Conservation (phyloP, 2,113 vertebrate species). For the Protobothrops mucrosquamatus region DNA sequence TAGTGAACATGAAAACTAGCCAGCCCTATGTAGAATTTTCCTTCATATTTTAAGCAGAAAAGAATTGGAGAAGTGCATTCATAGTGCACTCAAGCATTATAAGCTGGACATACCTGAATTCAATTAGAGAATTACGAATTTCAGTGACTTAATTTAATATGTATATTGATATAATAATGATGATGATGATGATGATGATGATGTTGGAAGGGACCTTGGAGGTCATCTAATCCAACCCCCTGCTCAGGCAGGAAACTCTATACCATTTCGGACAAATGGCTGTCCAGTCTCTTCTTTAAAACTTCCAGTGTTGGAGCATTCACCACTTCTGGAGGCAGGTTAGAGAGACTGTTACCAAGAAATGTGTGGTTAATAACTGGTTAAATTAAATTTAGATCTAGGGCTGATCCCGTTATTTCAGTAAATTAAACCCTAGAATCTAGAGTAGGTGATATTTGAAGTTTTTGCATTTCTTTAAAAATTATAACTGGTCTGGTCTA, state of each 20-base stretch:
- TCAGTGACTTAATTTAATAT: not conserved
- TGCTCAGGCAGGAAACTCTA: too few relatives aligned
- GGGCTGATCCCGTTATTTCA: constrained; percentile 8
- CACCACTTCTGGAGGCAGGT: too few relatives aligned
- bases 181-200: too few relatives aligned
- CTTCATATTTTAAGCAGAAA: not conserved
- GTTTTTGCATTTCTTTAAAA: constrained; percentile 25
- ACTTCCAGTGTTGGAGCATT: too few relatives aligned
- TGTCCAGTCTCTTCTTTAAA: too few relatives aligned
- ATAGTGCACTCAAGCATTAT: not conserved
- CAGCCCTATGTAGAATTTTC: not conserved
- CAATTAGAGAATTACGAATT: not conserved
- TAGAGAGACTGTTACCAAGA: not conserved
- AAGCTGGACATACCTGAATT: not conserved
- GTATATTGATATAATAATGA: not conserved
- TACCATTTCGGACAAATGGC: too few relatives aligned
- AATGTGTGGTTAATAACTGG: constrained; percentile 2
- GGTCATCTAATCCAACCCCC: too few relatives aligned
- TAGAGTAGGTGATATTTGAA: not conserved
- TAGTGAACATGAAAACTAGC: not conserved
- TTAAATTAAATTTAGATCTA: constrained; percentile 24
- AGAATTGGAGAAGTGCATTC: not conserved
- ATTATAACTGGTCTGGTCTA: constrained; percentile 12
- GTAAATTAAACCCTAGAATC: not conserved
- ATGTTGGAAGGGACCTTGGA: too few relatives aligned